Base-by-base conservation (phyloP, 2,113 vertebrate species). In the Macrotus californicus region DNA sequence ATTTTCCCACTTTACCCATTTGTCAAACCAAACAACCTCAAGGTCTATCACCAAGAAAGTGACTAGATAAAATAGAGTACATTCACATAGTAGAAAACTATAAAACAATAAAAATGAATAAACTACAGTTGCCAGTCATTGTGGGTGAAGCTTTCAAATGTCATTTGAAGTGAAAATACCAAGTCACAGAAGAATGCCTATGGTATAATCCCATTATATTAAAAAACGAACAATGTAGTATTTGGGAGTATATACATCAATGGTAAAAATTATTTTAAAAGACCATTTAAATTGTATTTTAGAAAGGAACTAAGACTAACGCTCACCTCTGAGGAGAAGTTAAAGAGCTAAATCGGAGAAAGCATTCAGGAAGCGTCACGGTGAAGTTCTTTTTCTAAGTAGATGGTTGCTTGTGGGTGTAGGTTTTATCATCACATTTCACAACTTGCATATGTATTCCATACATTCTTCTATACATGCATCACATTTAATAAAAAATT, bases 91-190 rank as follows among this genome's bases (percentile, higher is more conserved):
- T 11, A 64, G 69, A 48, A 91, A 92, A 83, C 31, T 41, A 10
- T 50, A 43, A 93, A 52, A 52, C 39, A 95, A 83, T 56, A 31
- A 84, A 92, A 93, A 81, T 94, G 59, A 84, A 56, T 64, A 67
- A 83, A 50, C n/a, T 16, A 26, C 1, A 41, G 21, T 75, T 48
- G 24, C 8, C 61, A 66, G 59, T 48, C 48, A 69, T 72, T 77
- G 70, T 89, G n/a, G 2, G 59, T 85, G n/a, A 96, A 70, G 64
- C 26, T 76, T 84, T 87, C 0, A 84, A 70, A 75, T 41, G 34
- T 43, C 19, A 67, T 82, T 90, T 79, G 69, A 93, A 77, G 67
- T 91, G 83, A 93, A 89, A 94, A 77, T 72, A 94, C 6, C 64
- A 81, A 93, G 43, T 85, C 48, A 85, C 15, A 64, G 34, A 87